These are phyloP conservation scores for Ruditapes philippinarum DNA, from an alignment of 1,140 invertebrate genomes.

Conservation along the genomic window DNA sequence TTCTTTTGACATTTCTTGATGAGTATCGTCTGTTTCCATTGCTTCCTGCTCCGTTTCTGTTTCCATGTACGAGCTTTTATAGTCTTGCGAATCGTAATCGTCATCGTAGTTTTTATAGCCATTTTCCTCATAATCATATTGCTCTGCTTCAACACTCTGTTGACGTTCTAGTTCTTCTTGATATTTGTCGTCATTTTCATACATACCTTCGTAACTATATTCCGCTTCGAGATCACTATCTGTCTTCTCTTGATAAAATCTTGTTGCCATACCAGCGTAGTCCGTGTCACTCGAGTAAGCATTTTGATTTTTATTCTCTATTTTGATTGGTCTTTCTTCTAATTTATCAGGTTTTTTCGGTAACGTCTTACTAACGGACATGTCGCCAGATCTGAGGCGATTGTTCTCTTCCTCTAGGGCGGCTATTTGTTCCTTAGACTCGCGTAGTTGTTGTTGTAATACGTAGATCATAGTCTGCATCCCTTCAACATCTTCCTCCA, in stretches of 20 bases:
- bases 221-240: slow-evolving; percentile 63
- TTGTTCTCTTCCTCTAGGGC: slow-evolving; percentile 80
- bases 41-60: slow-evolving; percentile 8
- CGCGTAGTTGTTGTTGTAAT: slow-evolving; percentile 94
- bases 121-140: slow-evolving; percentile 41
- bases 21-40: slow-evolving; percentile 50
- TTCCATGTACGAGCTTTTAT: slow-evolving; percentile 20
- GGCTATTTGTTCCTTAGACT: slow-evolving; percentile 82
- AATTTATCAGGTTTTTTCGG: slow-evolving; percentile 6
- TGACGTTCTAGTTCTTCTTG: slow-evolving; percentile 47
- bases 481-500: slow-evolving; percentile 99
- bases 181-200: slow-evolving; percentile 60
- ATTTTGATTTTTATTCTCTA: slow-evolving; percentile 40
- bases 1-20: neutral
- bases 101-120: slow-evolving; percentile 47
- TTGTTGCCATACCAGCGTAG: slow-evolving; percentile 36
- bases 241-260: slow-evolving; percentile 52
- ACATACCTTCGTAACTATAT: slow-evolving; percentile 61
- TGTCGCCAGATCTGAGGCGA: slow-evolving; percentile 62
- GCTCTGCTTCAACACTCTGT: neutral
- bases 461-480: slow-evolving; percentile 99
- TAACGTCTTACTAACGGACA: slow-evolving; percentile 18
- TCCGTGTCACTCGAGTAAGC: neutral
- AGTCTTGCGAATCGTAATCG: slow-evolving; percentile 41
- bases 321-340: slow-evolving; percentile 23